Percentiles rank a stretch among this genome's conserved stretches.
Evolutionary conservation across 2,113 vertebrate genomes (phyloP).

Genomic region (Amblyornis subalaris): DNA sequence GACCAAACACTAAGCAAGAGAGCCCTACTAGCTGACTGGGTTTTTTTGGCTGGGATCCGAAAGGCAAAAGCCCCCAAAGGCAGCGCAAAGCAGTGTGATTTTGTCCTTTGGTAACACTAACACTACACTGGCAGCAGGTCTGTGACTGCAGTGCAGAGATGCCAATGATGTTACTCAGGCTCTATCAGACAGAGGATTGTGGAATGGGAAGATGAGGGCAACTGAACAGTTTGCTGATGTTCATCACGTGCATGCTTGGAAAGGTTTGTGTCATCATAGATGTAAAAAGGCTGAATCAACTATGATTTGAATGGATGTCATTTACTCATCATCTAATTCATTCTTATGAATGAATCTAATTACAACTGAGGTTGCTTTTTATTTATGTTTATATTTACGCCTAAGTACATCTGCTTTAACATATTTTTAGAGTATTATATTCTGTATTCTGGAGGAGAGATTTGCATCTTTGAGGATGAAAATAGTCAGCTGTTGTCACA

Average conservation of each 20-base stretch:
- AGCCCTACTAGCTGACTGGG: background rate
- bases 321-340: slow-evolving; percentile 30
- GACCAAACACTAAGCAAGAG: background rate
- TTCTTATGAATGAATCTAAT: slow-evolving; percentile 24
- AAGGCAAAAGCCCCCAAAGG: background rate
- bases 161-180: too few species aligned
- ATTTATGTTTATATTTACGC: slow-evolving; percentile 36
- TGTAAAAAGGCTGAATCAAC: background rate
- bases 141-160: background rate
- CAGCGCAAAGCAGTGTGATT: background rate
- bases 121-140: background rate
- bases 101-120: background rate
- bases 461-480: background rate
- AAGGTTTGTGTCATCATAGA: background rate
- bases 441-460: background rate
- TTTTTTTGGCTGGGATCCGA: background rate
- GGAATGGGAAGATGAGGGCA: background rate
- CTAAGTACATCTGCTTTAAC: background rate
- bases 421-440: slow-evolving; percentile 33
- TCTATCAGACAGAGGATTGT: background rate
- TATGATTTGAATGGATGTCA: slow-evolving; percentile 1
- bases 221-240: background rate
- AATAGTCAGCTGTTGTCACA: slow-evolving; percentile 15
- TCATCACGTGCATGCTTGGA: background rate
- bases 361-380: background rate